Evolutionary conservation across 1,140 invertebrate species (phyloP), one percentile per base, ranked within the genome.

Genomic region (Lithobius niger): DNA sequence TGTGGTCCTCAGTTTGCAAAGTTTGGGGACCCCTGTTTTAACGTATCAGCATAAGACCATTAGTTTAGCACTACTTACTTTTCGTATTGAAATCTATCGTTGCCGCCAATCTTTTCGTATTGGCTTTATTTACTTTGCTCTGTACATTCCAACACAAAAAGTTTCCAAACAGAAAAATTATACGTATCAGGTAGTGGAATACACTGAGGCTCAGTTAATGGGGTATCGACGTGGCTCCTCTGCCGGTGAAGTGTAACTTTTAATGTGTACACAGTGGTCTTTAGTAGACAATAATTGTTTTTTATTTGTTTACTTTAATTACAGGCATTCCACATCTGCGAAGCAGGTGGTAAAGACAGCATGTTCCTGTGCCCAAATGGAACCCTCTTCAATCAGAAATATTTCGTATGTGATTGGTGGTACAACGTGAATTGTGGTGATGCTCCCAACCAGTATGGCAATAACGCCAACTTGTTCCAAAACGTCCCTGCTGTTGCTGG

Each of bases 361-460:
- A 42, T 53, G 6, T 65, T 65, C 43, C 43, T 65, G 2, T 65
- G 64, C 55, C 64, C 64, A 1, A 65, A 64, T 47, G 64, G 63
- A 13, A 65, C 64, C 1, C 15, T 65, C n/a, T 65, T 65, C 50
- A 65, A 65, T 44, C 63, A 65, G 42, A 21, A 48, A 18, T 52
- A 52, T 1, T 31, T 63, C 31, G 58, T 63, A 3, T 65, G 64
- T 45, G 64, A 65, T 36, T 65, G 63, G 63, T 63, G 64, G 61
- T 65, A 59, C 56, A 65, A 65, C 48, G 64, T 65, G 10, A 25
- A 62, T 10, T 65, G 64, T 31, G 42, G 40, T 15, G 25, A 42
- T 19, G 60, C 61, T n/a, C 26, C 48, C 18, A 63, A 62, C 24
- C 44, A 44, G 19, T 62, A 63, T 21, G 19, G 50, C 25, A 54